Conservation (phyloP, 2,797 vertebrate genomes). For the Pseudochromis fuscus region DNA sequence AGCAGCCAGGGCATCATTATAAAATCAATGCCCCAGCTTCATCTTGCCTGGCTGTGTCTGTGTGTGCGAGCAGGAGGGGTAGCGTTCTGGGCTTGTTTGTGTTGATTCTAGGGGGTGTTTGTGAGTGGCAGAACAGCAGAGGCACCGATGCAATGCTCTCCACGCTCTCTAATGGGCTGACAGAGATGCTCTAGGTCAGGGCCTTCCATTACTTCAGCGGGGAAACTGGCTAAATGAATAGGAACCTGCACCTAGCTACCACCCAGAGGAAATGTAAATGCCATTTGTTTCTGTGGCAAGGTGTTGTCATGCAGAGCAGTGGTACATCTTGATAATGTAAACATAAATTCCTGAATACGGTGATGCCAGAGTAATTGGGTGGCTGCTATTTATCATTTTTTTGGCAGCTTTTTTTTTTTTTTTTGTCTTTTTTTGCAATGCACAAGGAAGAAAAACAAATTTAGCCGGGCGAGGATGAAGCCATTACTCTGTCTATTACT, state of each 20-base stretch:
- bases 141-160: slow-evolving; percentile 70
- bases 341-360: slow-evolving; percentile 81
- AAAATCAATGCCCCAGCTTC: slow-evolving; percentile 84
- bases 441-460: slow-evolving; percentile 79
- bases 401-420: slow-evolving; percentile 52
- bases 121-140: slow-evolving; percentile 78
- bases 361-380: slow-evolving; percentile 81
- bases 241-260: slow-evolving; percentile 62
- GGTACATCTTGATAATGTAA: slow-evolving; percentile 83
- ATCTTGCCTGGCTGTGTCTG: slow-evolving; percentile 64
- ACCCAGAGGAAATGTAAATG: slow-evolving; percentile 82
- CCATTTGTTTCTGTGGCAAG: slow-evolving; percentile 80
- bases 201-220: slow-evolving; percentile 81
- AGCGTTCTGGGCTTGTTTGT: slow-evolving; percentile 79
- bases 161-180: slow-evolving; percentile 80
- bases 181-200: slow-evolving; percentile 80
- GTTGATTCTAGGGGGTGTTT: slow-evolving; percentile 80
- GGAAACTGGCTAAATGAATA: slow-evolving; percentile 79
- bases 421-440: slow-evolving; percentile 64
- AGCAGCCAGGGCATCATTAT: slow-evolving; percentile 84
- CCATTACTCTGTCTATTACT: slow-evolving; percentile 82
- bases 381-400: slow-evolving; percentile 79
- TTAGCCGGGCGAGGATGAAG: slow-evolving; percentile 73
- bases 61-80: slow-evolving; percentile 58
- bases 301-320: slow-evolving; percentile 76